phyloP scores from a whole-genome alignment of 2,797 vertebrate species.

The Lutra lutra region DNA sequence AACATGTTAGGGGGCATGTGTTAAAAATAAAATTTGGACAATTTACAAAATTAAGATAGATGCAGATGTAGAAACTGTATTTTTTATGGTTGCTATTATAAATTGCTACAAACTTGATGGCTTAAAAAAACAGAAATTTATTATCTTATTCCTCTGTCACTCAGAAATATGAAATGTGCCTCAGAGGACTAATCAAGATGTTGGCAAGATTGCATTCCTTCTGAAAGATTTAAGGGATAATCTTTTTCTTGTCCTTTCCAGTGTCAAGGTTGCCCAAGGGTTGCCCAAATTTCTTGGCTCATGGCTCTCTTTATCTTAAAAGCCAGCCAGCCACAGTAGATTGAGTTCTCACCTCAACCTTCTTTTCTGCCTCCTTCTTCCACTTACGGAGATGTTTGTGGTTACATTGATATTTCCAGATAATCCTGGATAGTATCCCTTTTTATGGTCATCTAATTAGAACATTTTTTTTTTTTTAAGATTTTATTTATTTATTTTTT shows the following conservation, averaged over 20 bases:
- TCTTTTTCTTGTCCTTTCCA: background rate
- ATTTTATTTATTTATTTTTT: too few relatives aligned
- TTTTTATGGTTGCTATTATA: background rate
- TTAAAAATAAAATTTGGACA: background rate
- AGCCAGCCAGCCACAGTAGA: background rate
- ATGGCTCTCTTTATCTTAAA: background rate
- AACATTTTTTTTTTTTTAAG: background rate
- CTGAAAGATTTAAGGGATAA: rapidly evolving
- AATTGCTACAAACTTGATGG: background rate
- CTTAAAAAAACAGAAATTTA: background rate
- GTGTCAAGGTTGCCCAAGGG: background rate
- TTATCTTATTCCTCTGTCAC: background rate
- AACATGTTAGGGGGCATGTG: background rate
- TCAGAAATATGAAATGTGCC: background rate
- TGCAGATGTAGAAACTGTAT: background rate
- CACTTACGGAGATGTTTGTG: background rate
- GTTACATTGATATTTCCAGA: background rate
- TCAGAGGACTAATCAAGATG: background rate
- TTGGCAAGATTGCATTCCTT: background rate
- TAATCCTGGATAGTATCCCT: background rate
- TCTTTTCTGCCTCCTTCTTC: background rate
- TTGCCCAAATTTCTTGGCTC: rapidly evolving
- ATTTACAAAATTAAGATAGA: background rate
- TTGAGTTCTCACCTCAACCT: background rate
- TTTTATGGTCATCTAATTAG: background rate